phyloP scores from a whole-genome alignment of 2,888 invertebrate genomes.

The Drosophila hawaiiensis region DNA sequence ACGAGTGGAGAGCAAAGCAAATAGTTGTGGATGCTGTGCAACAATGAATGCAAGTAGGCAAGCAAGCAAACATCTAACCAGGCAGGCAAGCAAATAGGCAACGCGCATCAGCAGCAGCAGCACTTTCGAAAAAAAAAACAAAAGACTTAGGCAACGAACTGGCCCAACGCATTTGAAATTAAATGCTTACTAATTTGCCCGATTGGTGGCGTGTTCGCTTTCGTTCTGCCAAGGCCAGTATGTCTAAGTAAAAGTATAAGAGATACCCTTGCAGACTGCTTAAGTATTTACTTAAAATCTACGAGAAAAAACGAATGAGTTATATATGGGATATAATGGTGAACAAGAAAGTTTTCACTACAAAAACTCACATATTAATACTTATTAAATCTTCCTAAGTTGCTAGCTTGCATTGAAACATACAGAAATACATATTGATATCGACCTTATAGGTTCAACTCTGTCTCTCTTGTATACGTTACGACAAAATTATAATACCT shows the following conservation, averaged over 20 bases:
- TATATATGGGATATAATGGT: too few species aligned
- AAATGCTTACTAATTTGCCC: slow-evolving; percentile 77
- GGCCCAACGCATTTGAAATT: slow-evolving; percentile 67
- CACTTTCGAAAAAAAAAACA: slow-evolving; percentile 36
- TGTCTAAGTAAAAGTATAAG: background rate
- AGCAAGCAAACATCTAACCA: slow-evolving; percentile 3
- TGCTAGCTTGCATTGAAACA: background rate
- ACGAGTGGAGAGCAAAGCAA: slow-evolving; percentile 62
- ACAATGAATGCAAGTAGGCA: slow-evolving; percentile 40
- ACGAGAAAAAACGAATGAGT: background rate
- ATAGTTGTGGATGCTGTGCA: slow-evolving; percentile 41
- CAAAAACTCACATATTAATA: background rate
- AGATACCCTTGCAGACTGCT: background rate
- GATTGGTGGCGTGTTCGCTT: slow-evolving; percentile 62
- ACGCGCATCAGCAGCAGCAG: slow-evolving; percentile 7
- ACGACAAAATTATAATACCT: background rate
- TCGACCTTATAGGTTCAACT: background rate
- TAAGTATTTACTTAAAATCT: background rate
- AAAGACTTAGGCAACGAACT: slow-evolving; percentile 78
- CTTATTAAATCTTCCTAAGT: background rate
- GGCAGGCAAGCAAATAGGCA: background rate
- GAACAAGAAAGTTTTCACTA: background rate
- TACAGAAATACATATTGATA: background rate
- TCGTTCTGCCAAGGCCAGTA: slow-evolving; percentile 33
- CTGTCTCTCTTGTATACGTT: background rate